Base-by-base conservation (phyloP, 2,888 invertebrate species). In the Mythimna impura region DNA sequence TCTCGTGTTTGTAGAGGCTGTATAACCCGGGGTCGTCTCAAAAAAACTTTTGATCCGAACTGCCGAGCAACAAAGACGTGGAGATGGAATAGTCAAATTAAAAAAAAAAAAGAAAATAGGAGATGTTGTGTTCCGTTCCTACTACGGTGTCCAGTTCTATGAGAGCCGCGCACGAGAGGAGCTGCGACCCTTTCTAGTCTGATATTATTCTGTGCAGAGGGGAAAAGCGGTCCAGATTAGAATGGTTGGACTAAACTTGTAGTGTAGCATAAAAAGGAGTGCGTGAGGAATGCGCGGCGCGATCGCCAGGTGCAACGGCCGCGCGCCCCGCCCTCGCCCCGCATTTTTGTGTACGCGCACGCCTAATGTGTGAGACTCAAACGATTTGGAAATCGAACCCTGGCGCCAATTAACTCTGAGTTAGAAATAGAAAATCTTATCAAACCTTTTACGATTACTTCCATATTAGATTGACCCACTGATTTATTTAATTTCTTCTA, bases 261-360 rank as follows among this genome's bases (percentile, higher is more conserved):
- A 92, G 92, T 92, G 92, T 92, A 91, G 92, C 90, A 94, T 94
- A 95, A 95, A 95, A 96, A 95, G 94, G 95, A 94, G 95, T 95
- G 95, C 93, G 94, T 95, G 93, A 93, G 95, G 96, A 95, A 96
- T 95, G 95, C 93, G 94, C 90, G 92, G 88, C 90, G 90, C 91
- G 91, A 90, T 91, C 91, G 93, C 92, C 95, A 96, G 95, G 96
- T 96, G 96, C 96, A 96, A 94, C 93, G 95, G 91, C 96, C 96
- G 90, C 90, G 88, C 88, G 93, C 92, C 91, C 93, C 94, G 94
- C 94, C 94, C 90, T 91, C 91, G 81, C 87, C 92, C 90, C 90
- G 92, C 92, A 94, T 94, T 95, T 95, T 95, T 94, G 93, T 94
- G 91, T 91, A 92, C 89, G 90, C 88, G 88, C 90, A 89, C 90